Percentiles rank a stretch among this genome's conserved stretches.
Conservation (phyloP, 2,888 invertebrate species). For the Nephrotoma guestfalica region DNA sequence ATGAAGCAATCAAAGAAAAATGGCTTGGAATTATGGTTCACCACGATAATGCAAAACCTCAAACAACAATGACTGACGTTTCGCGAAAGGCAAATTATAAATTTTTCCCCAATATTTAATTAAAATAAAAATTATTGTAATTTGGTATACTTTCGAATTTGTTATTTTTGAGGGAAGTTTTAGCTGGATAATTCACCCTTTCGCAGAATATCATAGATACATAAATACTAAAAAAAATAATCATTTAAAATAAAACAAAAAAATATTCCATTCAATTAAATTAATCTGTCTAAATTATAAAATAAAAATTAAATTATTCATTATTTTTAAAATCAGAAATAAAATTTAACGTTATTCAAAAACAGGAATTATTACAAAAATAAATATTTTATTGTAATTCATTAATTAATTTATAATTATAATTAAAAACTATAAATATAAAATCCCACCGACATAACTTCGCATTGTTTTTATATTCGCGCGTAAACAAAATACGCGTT, state of each 20-base stretch:
- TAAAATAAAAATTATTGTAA: too few relatives aligned
- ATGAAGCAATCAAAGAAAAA: too few relatives aligned
- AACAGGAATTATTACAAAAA: neutral
- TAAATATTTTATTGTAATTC: neutral
- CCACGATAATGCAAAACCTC: too few relatives aligned
- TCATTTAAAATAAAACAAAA: neutral
- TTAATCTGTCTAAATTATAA: neutral
- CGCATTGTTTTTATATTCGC: neutral
- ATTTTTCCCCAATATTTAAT: too few relatives aligned
- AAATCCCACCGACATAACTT: neutral
- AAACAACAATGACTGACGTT: too few relatives aligned
- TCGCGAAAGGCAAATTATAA: too few relatives aligned
- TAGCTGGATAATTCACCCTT: too few relatives aligned
- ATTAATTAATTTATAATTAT: neutral
- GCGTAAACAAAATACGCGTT: neutral
- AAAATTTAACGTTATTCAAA: neutral
- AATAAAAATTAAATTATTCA: neutral
- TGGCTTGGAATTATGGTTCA: too few relatives aligned
- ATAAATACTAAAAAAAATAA: neutral
- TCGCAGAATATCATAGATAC: too few relatives aligned
- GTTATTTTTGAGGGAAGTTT: too few relatives aligned
- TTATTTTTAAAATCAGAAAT: neutral
- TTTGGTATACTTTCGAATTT: too few relatives aligned
- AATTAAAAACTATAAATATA: neutral
- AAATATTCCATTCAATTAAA: neutral